A percentile compares a stretch with the other conserved stretches of the same genome.
phyloP scores from a whole-genome alignment of 2,113 vertebrate genomes.

The Catagonus wagneri region DNA sequence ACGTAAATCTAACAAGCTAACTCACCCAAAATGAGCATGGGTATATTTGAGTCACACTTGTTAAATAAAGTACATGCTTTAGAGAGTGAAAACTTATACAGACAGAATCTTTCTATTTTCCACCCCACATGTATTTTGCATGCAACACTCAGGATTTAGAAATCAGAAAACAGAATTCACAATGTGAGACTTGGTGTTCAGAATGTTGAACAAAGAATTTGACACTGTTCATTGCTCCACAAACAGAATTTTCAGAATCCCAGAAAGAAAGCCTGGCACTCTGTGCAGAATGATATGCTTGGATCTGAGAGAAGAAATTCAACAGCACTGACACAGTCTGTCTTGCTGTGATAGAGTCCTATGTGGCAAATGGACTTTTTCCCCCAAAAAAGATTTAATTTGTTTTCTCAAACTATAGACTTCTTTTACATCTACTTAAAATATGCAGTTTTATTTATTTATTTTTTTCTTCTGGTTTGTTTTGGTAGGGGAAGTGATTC shows the following conservation, averaged over 20 bases:
- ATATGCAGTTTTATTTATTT: background rate
- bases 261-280: constrained; percentile 62
- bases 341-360: constrained; percentile 43
- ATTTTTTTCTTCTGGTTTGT: background rate
- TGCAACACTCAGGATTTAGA: constrained; percentile 76
- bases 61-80: background rate
- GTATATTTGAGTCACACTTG: background rate
- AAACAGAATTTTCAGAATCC: constrained; percentile 81
- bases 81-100: constrained; percentile 31
- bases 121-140: constrained; percentile 55
- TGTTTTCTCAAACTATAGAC: constrained; percentile 46
- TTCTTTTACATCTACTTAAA: constrained; percentile 51
- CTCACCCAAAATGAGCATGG: background rate
- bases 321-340: background rate
- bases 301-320: constrained; percentile 74
- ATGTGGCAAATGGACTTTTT: background rate
- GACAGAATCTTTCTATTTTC: constrained; percentile 74
- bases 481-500: constrained; percentile 40
- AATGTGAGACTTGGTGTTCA: constrained; percentile 74
- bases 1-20: constrained; percentile 48
- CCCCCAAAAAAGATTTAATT: background rate
- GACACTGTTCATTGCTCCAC: constrained; percentile 81
- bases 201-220: constrained; percentile 72
- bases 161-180: constrained; percentile 75
- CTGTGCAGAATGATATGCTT: constrained; percentile 60